A percentile compares a stretch with the other conserved stretches of the same genome.
phyloP scores from a whole-genome alignment of 1,140 invertebrate species.

The Ips typographus region DNA sequence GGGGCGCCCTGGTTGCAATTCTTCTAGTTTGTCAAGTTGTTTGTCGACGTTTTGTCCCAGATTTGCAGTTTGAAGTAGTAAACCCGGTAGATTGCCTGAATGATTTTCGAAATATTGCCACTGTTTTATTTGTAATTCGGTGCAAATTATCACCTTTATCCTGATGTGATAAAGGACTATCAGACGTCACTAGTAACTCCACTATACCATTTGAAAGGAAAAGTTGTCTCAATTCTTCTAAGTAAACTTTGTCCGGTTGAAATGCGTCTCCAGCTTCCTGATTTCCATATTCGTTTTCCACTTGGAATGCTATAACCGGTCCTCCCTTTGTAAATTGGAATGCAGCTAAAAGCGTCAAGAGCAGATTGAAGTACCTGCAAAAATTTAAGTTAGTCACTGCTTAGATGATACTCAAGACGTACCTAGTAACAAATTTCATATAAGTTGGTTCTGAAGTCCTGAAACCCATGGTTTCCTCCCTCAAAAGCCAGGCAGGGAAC shows the following conservation, averaged over 20 bases:
- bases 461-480: slow-evolving; percentile 50
- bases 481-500: slow-evolving; percentile 42
- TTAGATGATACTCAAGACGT: background rate
- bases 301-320: slow-evolving; percentile 57
- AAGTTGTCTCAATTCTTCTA: slow-evolving; percentile 52
- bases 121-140: background rate
- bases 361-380: slow-evolving; percentile 53
- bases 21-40: slow-evolving; percentile 29
- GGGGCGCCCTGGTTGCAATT: slow-evolving; percentile 36
- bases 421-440: slow-evolving; percentile 55
- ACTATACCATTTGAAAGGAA: slow-evolving; percentile 50
- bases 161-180: slow-evolving; percentile 27
- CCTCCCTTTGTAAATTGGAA: slow-evolving; percentile 60
- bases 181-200: slow-evolving; percentile 58
- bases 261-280: slow-evolving; percentile 24
- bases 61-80: slow-evolving; percentile 36
- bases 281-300: slow-evolving; percentile 63
- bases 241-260: slow-evolving; percentile 41
- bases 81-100: slow-evolving; percentile 29
- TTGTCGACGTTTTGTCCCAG: slow-evolving; percentile 22
- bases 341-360: slow-evolving; percentile 55
- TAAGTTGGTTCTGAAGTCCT: slow-evolving; percentile 56
- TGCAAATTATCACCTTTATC: slow-evolving; percentile 9
- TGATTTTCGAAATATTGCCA: slow-evolving; percentile 1
- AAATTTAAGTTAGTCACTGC: background rate